Conservation (phyloP, 1,140 invertebrate genomes). For the Macrobrachium nipponense region DNA sequence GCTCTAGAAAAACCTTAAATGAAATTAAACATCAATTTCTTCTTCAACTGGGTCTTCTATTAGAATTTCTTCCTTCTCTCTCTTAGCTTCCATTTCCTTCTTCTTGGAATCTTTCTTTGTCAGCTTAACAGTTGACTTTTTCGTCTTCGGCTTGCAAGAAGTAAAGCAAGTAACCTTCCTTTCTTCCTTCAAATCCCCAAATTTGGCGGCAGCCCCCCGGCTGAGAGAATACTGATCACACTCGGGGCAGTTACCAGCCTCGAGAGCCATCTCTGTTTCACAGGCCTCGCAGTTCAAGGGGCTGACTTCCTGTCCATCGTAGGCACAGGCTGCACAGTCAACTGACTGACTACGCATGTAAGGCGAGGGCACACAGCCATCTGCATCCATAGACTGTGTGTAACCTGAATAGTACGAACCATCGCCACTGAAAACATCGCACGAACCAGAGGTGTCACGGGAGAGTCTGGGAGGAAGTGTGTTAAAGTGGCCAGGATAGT, state of each 20-base stretch:
- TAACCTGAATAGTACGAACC: background rate
- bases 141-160: slow-evolving; percentile 19
- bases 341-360: slow-evolving; percentile 23
- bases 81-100: background rate
- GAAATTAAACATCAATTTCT: background rate
- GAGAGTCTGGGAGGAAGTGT: slow-evolving; percentile 36
- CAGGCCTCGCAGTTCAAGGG: slow-evolving; percentile 13
- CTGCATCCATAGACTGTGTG: slow-evolving; percentile 23
- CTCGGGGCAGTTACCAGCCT: slow-evolving; percentile 1
- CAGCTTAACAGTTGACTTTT: slow-evolving; percentile 16
- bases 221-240: slow-evolving; percentile 24
- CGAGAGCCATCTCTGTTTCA: slow-evolving; percentile 7
- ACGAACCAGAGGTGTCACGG: background rate
- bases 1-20: no score
- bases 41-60: background rate
- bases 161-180: slow-evolving; percentile 44
- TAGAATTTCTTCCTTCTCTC: background rate
- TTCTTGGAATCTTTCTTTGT: slow-evolving; percentile 24
- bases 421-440: background rate
- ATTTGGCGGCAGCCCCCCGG: background rate
- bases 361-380: background rate
- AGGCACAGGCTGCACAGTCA: slow-evolving; percentile 41
- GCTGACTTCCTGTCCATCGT: slow-evolving; percentile 10
- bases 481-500: slow-evolving; percentile 2
- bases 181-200: background rate